Percentiles rank a stretch among this genome's conserved stretches.
Evolutionary conservation across 2,113 vertebrate species (phyloP).

Genomic region (Myiozetetes cayanensis): DNA sequence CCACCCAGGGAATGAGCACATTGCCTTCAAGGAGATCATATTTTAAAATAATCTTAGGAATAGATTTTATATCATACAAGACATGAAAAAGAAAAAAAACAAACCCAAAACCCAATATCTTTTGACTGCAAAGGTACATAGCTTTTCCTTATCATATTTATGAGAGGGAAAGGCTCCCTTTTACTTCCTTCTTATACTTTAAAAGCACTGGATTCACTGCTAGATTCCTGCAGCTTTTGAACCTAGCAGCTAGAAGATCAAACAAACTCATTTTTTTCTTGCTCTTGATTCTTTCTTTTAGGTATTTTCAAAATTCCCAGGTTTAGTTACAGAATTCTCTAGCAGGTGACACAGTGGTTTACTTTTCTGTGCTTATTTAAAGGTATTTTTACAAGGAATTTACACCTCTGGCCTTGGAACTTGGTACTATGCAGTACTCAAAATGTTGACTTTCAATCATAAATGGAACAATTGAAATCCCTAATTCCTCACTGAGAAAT

Average conservation of each 20-base stretch:
- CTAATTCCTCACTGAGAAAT: not conserved
- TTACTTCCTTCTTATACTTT: not conserved
- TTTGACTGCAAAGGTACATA: not conserved
- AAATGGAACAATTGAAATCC: not conserved
- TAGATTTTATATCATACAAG: not conserved
- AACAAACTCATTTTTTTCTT: not conserved
- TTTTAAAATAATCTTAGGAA: conserved; percentile 16
- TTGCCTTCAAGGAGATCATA: not conserved
- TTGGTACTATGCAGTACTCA: not conserved
- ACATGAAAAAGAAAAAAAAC: not conserved
- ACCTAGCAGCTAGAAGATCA: not conserved
- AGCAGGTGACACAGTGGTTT: not conserved
- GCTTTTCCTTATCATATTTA: not conserved
- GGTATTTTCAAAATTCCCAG: not conserved
- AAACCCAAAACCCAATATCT: not conserved
- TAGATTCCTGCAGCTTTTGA: not conserved
- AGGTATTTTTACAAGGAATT: not conserved
- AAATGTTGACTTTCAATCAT: not conserved
- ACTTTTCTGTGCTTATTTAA: not conserved
- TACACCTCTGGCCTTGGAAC: not conserved
- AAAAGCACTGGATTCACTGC: not conserved
- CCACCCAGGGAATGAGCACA: conserved; percentile 1
- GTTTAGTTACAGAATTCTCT: not conserved
- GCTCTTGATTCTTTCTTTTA: not conserved
- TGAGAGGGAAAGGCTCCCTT: not conserved